A percentile compares a stretch with the other conserved stretches of the same genome.
These are phyloP conservation scores for Dryomyza anilis DNA, from an alignment of 2,888 invertebrate genomes.

Conservation along the genomic window DNA sequence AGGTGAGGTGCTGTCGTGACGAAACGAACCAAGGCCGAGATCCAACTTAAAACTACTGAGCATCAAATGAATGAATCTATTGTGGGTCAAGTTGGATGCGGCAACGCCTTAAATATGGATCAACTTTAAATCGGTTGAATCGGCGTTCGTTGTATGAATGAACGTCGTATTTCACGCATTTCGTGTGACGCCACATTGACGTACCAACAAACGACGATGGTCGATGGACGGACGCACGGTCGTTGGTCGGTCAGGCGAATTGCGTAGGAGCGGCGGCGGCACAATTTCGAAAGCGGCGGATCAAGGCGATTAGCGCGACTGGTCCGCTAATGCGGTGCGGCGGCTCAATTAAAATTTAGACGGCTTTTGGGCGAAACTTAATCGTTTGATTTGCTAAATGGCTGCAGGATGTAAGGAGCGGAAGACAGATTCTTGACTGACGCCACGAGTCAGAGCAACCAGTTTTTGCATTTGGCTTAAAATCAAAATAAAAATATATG, in stretches of 20 bases:
- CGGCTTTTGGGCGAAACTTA: conserved; percentile 14
- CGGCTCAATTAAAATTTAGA: conserved; percentile 47
- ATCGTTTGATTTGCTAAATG: conserved; percentile 7
- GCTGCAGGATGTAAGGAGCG: conserved; percentile 11
- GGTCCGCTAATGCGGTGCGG: no score
- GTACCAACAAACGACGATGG: no score
- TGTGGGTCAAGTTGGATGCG: neutral
- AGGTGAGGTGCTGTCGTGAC: no score
- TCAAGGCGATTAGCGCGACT: conserved; percentile 50
- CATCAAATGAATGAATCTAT: no score
- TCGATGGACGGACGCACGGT: no score
- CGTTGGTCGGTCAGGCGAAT: neutral
- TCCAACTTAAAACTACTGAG: no score
- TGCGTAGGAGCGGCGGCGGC: conserved; percentile 5
- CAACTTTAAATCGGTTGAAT: no score
- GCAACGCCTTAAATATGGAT: no score
- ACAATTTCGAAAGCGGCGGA: conserved; percentile 9
- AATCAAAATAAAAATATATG: no score
- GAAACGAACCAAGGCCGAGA: no score
- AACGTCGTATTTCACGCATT: neutral
- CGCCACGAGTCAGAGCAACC: conserved; percentile 26
- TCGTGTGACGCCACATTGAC: conserved; percentile 9
- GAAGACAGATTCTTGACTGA: conserved; percentile 13
- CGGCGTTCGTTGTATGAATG: no score
- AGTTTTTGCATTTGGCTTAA: no score